These are phyloP conservation scores for Cliona cf. orientalis DNA, from an alignment of 37 sponge, comb jelly and placozoan species.

Conservation along the genomic window DNA sequence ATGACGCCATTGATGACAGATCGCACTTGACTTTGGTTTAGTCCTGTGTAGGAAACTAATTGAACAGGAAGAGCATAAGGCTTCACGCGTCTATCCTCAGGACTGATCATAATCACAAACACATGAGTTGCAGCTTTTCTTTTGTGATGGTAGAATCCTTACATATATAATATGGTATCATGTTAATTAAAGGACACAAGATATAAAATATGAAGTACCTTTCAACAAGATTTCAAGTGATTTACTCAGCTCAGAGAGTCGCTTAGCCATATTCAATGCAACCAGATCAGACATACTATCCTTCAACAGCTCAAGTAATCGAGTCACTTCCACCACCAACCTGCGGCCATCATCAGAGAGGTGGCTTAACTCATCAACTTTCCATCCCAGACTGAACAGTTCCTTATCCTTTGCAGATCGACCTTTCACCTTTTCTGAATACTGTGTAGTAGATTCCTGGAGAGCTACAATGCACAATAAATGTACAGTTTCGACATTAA, in stretches of 20 bases:
- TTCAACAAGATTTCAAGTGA: neutral
- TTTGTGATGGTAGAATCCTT: neutral
- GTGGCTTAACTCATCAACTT: constrained; percentile 11
- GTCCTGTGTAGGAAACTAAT: constrained; percentile 30
- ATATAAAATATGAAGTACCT: neutral
- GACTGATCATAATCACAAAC: constrained; percentile 35
- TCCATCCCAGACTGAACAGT: neutral
- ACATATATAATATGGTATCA: neutral
- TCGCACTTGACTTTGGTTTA: constrained; percentile 16
- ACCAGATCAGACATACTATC: neutral
- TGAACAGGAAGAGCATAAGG: constrained; percentile 61
- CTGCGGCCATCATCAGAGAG: neutral
- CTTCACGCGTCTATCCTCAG: constrained; percentile 14
- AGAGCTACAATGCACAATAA: neutral
- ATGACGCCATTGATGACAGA: neutral
- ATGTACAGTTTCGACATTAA: too few relatives aligned
- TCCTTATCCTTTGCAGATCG: neutral
- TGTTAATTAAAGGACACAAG: neutral
- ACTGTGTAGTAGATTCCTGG: neutral
- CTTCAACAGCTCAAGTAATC: neutral
- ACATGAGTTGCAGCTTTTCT: constrained; percentile 4
- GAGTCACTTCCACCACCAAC: neutral
- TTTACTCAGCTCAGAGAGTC: neutral
- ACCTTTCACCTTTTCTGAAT: neutral
- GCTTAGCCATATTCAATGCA: neutral